A percentile compares a stretch with the other conserved stretches of the same genome.
These are phyloP conservation scores for Larimichthys polyactis DNA, from an alignment of 2,113 vertebrate genomes.

Conservation along the genomic window DNA sequence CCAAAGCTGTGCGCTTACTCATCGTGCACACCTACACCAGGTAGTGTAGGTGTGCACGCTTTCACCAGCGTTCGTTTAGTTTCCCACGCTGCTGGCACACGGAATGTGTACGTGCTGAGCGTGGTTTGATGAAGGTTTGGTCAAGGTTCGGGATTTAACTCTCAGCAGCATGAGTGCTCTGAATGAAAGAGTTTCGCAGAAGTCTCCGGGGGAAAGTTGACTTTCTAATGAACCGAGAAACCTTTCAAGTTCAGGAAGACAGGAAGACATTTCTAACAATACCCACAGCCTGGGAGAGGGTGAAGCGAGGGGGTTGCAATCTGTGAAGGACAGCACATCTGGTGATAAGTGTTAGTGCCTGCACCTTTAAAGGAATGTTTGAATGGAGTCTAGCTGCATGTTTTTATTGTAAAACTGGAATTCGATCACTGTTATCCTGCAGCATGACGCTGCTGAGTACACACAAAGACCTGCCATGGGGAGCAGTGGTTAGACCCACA, in stretches of 20 bases:
- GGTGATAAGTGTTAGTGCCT: too few species aligned
- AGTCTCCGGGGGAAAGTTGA: neutral
- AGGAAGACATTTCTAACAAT: neutral
- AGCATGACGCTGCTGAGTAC: too few species aligned
- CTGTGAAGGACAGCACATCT: neutral
- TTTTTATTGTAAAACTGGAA: too few species aligned
- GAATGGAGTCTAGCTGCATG: too few species aligned
- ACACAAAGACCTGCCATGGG: too few species aligned
- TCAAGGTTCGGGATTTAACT: neutral
- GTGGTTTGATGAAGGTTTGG: neutral
- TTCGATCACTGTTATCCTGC: too few species aligned
- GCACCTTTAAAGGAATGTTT: too few species aligned
- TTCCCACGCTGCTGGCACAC: slow-evolving; percentile 1
- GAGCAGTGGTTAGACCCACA: too few species aligned
- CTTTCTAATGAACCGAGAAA: neutral
- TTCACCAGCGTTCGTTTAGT: neutral
- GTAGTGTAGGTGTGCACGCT: slow-evolving; percentile 6
- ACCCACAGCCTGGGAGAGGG: too few species aligned
- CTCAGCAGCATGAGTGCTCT: neutral
- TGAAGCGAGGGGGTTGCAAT: too few species aligned
- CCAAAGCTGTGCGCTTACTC: neutral
- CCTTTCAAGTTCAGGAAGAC: neutral
- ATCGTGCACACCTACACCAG: neutral
- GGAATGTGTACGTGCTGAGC: neutral
- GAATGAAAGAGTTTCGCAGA: slow-evolving; percentile 16